phyloP scores from a whole-genome alignment of 2,888 invertebrate genomes.

The Rotaria magnacalcarata region DNA sequence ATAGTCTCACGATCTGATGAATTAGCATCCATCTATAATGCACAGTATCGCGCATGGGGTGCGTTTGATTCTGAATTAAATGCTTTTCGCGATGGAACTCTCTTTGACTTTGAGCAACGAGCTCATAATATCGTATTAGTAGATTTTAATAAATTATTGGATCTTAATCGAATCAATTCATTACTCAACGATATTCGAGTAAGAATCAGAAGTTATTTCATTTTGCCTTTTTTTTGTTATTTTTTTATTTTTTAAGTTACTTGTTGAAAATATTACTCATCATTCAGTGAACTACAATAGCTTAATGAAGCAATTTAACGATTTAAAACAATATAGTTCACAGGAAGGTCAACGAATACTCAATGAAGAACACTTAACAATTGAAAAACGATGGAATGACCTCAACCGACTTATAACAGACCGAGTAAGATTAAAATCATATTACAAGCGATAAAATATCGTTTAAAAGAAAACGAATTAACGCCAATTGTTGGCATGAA shows the following conservation, averaged over 20 bases:
- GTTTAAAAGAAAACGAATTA: not conserved
- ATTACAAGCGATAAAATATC: too few relatives aligned
- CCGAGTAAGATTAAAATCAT: not conserved
- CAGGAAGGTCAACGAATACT: not conserved
- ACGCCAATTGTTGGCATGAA: not conserved
- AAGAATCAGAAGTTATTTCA: not conserved
- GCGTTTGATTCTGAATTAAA: not conserved
- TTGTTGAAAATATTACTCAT: not conserved
- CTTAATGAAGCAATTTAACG: constrained; percentile 5
- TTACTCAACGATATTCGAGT: not conserved
- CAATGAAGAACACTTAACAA: not conserved
- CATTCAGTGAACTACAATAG: not conserved
- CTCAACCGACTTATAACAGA: not conserved
- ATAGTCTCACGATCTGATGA: not conserved
- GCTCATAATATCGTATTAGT: not conserved
- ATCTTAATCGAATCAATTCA: constrained; percentile 13
- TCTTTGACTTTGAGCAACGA: constrained; percentile 1
- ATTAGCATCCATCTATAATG: not conserved
- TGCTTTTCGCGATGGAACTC: not conserved
- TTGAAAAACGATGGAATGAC: constrained; percentile 30
- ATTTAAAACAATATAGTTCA: constrained; percentile 16
- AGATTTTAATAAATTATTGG: not conserved
- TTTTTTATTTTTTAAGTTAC: not conserved
- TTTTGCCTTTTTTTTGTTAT: not conserved
- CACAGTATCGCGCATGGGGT: not conserved